Evolutionary conservation across 92 coral and sea anemone species (phyloP).

Genomic region (Phymanthus crucifer): DNA sequence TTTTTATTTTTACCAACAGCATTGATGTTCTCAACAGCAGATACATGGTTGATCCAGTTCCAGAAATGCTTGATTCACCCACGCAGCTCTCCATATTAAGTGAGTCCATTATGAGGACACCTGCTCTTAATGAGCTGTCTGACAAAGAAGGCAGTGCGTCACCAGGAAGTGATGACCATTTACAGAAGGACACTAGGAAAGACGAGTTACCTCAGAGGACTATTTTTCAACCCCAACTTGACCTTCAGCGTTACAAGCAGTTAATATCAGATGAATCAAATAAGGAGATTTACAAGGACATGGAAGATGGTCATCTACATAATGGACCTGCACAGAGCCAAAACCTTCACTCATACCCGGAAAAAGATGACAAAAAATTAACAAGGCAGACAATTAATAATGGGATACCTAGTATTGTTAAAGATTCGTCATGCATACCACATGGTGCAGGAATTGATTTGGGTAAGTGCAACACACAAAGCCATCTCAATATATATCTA

Average conservation of each 20-base stretch:
- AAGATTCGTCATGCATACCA: neutral
- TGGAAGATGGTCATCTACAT: neutral
- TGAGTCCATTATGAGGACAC: conserved; percentile 91
- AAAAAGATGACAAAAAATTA: neutral
- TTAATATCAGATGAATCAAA: conserved; percentile 64
- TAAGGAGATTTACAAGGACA: conserved; percentile 18
- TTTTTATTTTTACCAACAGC: neutral
- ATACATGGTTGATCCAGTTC: conserved; percentile 41
- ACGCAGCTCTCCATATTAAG: conserved; percentile 82
- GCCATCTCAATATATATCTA: no score
- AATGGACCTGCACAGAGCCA: neutral
- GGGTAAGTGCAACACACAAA: neutral
- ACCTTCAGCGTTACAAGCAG: conserved; percentile 70
- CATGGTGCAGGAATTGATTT: neutral
- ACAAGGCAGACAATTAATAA: neutral
- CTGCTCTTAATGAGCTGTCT: conserved; percentile 86
- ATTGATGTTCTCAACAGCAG: neutral
- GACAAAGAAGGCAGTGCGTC: conserved; percentile 54
- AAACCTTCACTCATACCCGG: neutral
- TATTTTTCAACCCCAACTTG: conserved; percentile 73
- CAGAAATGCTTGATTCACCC: conserved; percentile 77
- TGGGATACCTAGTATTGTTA: neutral
- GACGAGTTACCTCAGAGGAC: neutral
- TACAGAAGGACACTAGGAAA: neutral
- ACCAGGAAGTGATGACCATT: conserved; percentile 7